These are phyloP conservation scores for Lindbergichthys nudifrons DNA, from an alignment of 2,797 vertebrate genomes.

Conservation along the genomic window DNA sequence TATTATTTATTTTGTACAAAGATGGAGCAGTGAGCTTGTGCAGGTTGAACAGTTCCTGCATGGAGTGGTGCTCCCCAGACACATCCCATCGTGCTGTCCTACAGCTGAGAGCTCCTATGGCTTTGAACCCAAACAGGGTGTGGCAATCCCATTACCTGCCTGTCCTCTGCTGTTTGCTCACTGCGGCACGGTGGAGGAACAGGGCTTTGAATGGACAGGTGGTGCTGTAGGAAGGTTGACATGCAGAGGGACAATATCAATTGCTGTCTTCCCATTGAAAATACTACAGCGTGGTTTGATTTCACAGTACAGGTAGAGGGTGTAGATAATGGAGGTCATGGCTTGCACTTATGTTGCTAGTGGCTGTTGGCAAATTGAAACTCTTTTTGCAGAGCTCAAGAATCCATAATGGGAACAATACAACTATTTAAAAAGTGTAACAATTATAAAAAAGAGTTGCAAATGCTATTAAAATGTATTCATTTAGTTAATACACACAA, in stretches of 20 bases:
- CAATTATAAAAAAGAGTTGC: not conserved
- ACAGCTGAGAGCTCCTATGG: slow-evolving; percentile 58
- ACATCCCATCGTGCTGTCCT: slow-evolving; percentile 57
- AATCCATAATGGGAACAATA: not conserved
- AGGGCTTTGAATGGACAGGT: slow-evolving; percentile 61
- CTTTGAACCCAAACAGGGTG: slow-evolving; percentile 71
- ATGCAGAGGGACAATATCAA: slow-evolving; percentile 38
- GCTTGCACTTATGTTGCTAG: not conserved
- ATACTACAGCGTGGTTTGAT: slow-evolving; percentile 36
- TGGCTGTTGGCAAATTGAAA: not conserved
- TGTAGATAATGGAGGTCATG: slow-evolving; percentile 51
- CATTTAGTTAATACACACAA: not conserved
- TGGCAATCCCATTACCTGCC: slow-evolving; percentile 77
- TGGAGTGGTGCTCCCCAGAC: slow-evolving; percentile 65
- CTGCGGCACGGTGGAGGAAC: slow-evolving; percentile 37
- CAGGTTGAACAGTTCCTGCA: slow-evolving; percentile 55
- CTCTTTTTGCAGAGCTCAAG: not conserved
- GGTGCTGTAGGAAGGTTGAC: slow-evolving; percentile 66
- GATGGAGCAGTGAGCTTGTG: slow-evolving; percentile 57
- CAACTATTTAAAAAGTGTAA: not conserved
- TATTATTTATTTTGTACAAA: slow-evolving; percentile 21
- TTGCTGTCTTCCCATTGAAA: slow-evolving; percentile 33
- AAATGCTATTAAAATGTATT: not conserved
- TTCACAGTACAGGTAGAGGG: slow-evolving; percentile 41
- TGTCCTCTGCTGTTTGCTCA: slow-evolving; percentile 72